phyloP scores from a whole-genome alignment of 2,888 invertebrate genomes.

The Hedya salicella region DNA sequence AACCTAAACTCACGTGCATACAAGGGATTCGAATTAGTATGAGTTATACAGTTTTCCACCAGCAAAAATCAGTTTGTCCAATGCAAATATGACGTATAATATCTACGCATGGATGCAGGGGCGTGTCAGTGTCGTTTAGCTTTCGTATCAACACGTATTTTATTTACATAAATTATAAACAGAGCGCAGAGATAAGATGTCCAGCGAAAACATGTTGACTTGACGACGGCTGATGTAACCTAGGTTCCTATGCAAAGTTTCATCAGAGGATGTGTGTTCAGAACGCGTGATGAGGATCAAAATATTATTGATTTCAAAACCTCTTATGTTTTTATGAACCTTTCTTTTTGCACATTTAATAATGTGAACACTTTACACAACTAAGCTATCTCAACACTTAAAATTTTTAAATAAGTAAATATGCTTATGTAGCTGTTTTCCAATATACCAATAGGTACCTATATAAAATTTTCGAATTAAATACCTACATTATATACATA shows the following conservation, averaged over 20 bases:
- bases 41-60: neutral
- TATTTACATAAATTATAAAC: slow-evolving; percentile 14
- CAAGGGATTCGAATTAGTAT: neutral
- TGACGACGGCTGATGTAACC: slow-evolving; percentile 50
- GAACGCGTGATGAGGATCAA: neutral
- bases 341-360: no score
- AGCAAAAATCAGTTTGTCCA: slow-evolving; percentile 14
- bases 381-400: no score
- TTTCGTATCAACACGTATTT: neutral
- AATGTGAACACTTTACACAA: no score
- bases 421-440: no score
- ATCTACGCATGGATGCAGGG: slow-evolving; percentile 12
- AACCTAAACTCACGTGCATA: neutral
- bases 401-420: no score
- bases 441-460: no score
- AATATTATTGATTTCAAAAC: slow-evolving; percentile 2
- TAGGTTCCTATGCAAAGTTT: slow-evolving; percentile 5
- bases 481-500: no score
- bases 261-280: slow-evolving; percentile 25
- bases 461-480: no score
- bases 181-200: slow-evolving; percentile 28
- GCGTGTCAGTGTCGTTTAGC: slow-evolving; percentile 33
- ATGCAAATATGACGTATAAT: slow-evolving; percentile 23
- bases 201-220: slow-evolving; percentile 53
- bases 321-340: neutral